Base-by-base conservation (phyloP, 64 coral and sea anemone genomes). In the Montipora foliosa region DNA sequence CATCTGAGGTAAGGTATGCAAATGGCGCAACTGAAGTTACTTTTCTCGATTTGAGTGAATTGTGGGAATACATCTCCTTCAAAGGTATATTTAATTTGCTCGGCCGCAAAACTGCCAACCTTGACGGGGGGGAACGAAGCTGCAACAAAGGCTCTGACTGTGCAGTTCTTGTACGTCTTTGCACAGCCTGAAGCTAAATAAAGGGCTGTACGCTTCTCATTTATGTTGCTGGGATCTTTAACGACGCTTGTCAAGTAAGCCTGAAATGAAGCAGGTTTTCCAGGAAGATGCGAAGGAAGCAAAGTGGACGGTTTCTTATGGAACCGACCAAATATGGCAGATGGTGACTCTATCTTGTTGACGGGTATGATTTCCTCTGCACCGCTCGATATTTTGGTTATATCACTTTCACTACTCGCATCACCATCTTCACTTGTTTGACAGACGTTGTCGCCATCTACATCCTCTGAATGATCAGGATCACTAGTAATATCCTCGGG, bases 221-320 rank as follows among this genome's bases (percentile, higher is more conserved):
- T 37, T 17, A 12, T 72, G 6, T 15, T 87, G 67, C 49, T 1
- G 67, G 84, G 67, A 51, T 72, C 67, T 69, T 74, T 87, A 67
- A 87, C 45, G 17, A 87, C 66, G 6, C 19, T 67, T 73, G 67
- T 87, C 61, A 87, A 67, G 47, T 49, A 87, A 19, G 29, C 84
- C 71, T 87, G 84, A 52, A 87, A 87, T 14, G 84, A 87, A 47
- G 67, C 66, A 5, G 84, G 84, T 73, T 64, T 87, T 4, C 84
- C 66, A 87, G 84, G 84, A 69, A 87, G 84, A n/a, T 87, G 10
- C 11, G 44, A 69, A 72, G 84, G 67, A 19, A 13, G 67, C 49
- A 87, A 73, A 72, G 62, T 61, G 9, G 44, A 19, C 22, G 45
- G 44, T 51, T 87, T 61, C 71, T 87, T 87, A 16, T 50, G 66